Conservation (phyloP, 2,888 invertebrate species). For the Urechis unicinctus region DNA sequence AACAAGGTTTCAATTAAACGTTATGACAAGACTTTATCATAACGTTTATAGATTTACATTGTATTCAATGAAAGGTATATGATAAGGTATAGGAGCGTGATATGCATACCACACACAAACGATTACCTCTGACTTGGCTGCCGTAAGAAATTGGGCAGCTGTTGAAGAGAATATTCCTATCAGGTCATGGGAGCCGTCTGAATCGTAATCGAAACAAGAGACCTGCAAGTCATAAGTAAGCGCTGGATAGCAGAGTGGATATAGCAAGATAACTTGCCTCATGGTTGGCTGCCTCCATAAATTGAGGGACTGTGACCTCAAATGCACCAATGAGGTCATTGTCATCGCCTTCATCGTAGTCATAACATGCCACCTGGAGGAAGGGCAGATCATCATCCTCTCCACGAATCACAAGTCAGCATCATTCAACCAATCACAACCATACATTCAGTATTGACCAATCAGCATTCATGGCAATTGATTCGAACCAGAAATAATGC, state of each 20-base stretch:
- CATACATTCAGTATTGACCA: neutral
- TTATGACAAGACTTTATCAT: too few species aligned
- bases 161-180: conserved; percentile 20
- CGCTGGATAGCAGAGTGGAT: neutral
- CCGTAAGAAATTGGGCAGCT: conserved; percentile 28
- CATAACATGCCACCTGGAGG: conserved; percentile 13
- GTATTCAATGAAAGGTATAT: too few species aligned
- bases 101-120: too few species aligned
- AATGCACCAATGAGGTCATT: conserved; percentile 14
- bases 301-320: conserved; percentile 1
- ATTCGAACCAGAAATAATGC: too few species aligned
- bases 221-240: conserved; percentile 18
- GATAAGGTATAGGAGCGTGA: too few species aligned
- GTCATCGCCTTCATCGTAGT: conserved; percentile 10
- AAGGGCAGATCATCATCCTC: too few species aligned
- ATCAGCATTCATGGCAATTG: neutral
- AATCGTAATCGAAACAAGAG: conserved; percentile 19
- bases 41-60: too few species aligned
- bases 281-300: conserved; percentile 1
- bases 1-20: too few species aligned
- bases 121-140: conserved; percentile 7
- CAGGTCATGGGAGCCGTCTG: conserved; percentile 17
- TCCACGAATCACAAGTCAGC: neutral
- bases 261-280: conserved; percentile 5
- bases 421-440: neutral